A percentile compares a stretch with the other conserved stretches of the same genome.
Conservation (phyloP, 2,888 invertebrate species). For the Brachyopa scutellaris region DNA sequence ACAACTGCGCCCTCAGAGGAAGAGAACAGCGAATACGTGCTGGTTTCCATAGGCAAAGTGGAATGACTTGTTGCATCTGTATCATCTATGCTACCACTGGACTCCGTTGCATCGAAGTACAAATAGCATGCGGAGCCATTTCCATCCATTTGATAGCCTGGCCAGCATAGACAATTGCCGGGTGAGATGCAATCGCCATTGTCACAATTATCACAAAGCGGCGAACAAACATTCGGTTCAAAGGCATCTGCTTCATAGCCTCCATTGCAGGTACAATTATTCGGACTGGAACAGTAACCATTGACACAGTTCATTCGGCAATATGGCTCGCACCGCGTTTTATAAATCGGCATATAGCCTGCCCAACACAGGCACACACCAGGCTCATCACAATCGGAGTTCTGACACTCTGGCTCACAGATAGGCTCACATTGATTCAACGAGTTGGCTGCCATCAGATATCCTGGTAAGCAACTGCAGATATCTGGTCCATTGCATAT, state of each 20-base stretch:
- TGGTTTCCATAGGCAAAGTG: too few species aligned
- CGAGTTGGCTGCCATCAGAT: slow-evolving; percentile 43
- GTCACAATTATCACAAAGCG: slow-evolving; percentile 72
- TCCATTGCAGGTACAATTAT: slow-evolving; percentile 80
- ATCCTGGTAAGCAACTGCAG: slow-evolving; percentile 83
- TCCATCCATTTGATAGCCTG: slow-evolving; percentile 68
- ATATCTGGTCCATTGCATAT: slow-evolving; percentile 82
- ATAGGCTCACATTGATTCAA: slow-evolving; percentile 76
- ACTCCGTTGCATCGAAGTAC: too few species aligned
- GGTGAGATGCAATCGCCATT: slow-evolving; percentile 73
- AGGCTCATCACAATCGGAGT: slow-evolving; percentile 81
- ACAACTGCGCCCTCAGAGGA: too few species aligned
- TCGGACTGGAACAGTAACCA: slow-evolving; percentile 76
- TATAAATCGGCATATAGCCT: slow-evolving; percentile 77
- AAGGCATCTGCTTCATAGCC: slow-evolving; percentile 72
- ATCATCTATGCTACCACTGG: too few species aligned
- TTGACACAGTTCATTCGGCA: slow-evolving; percentile 67
- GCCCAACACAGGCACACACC: slow-evolving; percentile 76
- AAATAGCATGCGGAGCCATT: neutral
- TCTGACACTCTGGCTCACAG: slow-evolving; percentile 78
- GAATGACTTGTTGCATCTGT: too few species aligned
- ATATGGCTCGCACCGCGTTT: slow-evolving; percentile 73
- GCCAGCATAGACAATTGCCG: slow-evolving; percentile 72
- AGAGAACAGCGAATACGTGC: too few species aligned
- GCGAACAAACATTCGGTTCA: slow-evolving; percentile 70